These are phyloP conservation scores for Dissostichus mawsoni DNA, from an alignment of 2,113 vertebrate species.

Conservation along the genomic window DNA sequence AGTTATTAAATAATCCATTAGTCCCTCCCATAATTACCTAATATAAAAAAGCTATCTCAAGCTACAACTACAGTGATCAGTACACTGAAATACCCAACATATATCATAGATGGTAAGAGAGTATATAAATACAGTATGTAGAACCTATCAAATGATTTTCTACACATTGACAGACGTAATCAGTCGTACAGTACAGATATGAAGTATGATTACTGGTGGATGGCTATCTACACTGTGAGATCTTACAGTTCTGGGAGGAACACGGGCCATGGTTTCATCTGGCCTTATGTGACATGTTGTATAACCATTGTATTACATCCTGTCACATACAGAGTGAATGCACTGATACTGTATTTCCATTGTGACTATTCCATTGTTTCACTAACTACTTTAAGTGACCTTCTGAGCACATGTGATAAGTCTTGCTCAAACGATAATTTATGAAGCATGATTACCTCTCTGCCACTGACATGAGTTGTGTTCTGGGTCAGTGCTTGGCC, in stretches of 20 bases:
- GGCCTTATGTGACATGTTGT: too few relatives aligned
- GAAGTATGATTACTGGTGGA: conserved; percentile 54
- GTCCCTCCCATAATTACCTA: conserved; percentile 45
- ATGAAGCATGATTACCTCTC: background rate
- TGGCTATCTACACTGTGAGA: conserved; percentile 63
- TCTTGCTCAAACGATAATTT: conserved; percentile 5
- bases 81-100: conserved; percentile 69
- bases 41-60: conserved; percentile 60
- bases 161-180: conserved; percentile 34
- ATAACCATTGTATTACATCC: background rate
- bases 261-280: background rate
- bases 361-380: conserved; percentile 1
- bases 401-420: conserved; percentile 9
- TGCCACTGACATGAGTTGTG: too few relatives aligned
- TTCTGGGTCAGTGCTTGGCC: too few relatives aligned
- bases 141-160: conserved; percentile 56
- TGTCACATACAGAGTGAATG: conserved; percentile 24
- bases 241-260: conserved; percentile 12
- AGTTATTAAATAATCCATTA: conserved; percentile 52
- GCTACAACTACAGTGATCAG: conserved; percentile 68
- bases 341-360: conserved; percentile 12
- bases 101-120: conserved; percentile 54
- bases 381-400: background rate
- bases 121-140: background rate
- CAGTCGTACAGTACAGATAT: conserved; percentile 27